Conservation (phyloP, 2,888 invertebrate genomes). For the Andrena flavipes region DNA sequence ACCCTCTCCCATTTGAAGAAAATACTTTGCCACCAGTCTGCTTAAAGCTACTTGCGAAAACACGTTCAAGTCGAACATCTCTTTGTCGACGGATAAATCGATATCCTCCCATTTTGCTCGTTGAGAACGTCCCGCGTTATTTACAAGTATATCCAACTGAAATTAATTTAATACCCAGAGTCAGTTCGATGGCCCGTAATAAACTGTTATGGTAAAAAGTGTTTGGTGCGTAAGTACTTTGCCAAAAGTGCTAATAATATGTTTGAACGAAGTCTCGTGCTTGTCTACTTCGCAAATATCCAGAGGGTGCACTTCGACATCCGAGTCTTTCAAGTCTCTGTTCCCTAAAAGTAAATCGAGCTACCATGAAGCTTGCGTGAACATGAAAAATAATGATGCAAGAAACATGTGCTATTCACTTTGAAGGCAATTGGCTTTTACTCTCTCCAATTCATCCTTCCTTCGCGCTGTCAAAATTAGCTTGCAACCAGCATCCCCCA, state of each 20-base stretch:
- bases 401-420: slow-evolving; percentile 62
- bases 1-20: slow-evolving; percentile 86
- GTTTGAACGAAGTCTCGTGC: slow-evolving; percentile 88
- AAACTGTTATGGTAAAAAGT: not conserved
- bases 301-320: slow-evolving; percentile 89
- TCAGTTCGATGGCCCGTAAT: not conserved
- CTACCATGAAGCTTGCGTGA: not conserved
- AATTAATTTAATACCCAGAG: not conserved
- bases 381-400: not conserved
- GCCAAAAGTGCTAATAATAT: slow-evolving; percentile 89
- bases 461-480: slow-evolving; percentile 90
- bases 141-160: slow-evolving; percentile 91
- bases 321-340: slow-evolving; percentile 85
- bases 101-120: slow-evolving; percentile 89
- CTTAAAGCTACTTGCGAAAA: slow-evolving; percentile 90
- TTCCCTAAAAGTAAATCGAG: slow-evolving; percentile 53
- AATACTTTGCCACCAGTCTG: slow-evolving; percentile 89
- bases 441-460: slow-evolving; percentile 87
- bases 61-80: slow-evolving; percentile 92
- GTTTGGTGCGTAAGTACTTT: slow-evolving; percentile 78
- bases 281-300: slow-evolving; percentile 88
- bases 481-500: slow-evolving; percentile 89
- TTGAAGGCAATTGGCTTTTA: slow-evolving; percentile 88
- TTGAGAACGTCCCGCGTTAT: slow-evolving; percentile 93
- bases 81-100: slow-evolving; percentile 89